Conservation (phyloP, 2,888 invertebrate species). For the Lasioglossum villosulum region DNA sequence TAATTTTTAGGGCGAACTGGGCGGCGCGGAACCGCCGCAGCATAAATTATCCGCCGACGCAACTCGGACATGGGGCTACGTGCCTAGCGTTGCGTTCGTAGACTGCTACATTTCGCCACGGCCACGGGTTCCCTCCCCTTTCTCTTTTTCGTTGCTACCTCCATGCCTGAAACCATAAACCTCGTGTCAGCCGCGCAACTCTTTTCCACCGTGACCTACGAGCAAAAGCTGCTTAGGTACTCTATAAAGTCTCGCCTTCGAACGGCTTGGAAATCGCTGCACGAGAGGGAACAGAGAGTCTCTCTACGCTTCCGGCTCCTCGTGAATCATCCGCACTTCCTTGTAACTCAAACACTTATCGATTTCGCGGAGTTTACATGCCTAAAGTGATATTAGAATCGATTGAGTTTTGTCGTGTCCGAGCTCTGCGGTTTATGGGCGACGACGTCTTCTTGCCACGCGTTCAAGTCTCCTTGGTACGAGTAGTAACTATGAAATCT, state of each 20-base stretch:
- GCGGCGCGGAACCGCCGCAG: constrained; percentile 76
- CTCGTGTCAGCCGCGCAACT: constrained; percentile 51
- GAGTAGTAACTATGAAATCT: neutral
- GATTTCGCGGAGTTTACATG: constrained; percentile 19
- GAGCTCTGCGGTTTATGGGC: neutral
- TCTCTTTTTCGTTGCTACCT: constrained; percentile 27
- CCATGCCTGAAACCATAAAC: constrained; percentile 51
- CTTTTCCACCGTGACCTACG: constrained; percentile 32
- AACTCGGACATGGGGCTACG: constrained; percentile 65
- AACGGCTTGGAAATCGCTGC: constrained; percentile 41
- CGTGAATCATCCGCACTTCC: constrained; percentile 71
- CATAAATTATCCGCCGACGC: constrained; percentile 81
- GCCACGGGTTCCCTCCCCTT: constrained; percentile 22
- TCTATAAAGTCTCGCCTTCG: constrained; percentile 47
- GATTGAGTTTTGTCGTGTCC: neutral
- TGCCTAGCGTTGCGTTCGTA: constrained; percentile 55
- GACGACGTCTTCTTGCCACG: neutral
- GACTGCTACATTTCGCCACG: constrained; percentile 59
- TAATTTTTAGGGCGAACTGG: constrained; percentile 79
- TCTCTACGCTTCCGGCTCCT: constrained; percentile 39
- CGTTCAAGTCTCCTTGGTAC: neutral
- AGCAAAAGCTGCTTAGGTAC: constrained; percentile 22
- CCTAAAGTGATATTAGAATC: neutral
- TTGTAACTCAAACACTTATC: constrained; percentile 63
- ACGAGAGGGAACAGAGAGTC: constrained; percentile 31